Conservation (phyloP, 2,113 vertebrate genomes). For the Mus spicilegus region DNA sequence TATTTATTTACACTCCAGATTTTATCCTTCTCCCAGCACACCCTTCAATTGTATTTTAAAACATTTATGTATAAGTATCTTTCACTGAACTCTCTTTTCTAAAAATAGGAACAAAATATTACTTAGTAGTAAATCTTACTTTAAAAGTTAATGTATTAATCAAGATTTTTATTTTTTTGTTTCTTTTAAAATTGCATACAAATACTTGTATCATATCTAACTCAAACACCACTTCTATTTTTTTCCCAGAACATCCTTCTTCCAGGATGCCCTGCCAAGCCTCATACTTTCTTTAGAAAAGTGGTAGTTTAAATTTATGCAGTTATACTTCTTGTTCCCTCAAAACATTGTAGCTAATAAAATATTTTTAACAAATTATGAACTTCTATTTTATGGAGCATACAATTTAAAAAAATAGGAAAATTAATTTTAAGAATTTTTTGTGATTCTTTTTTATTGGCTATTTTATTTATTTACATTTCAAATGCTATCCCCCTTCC, state of each 20-base stretch:
- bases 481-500: too few species aligned
- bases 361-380: neutral
- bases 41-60: neutral
- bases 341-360: neutral
- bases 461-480: too few species aligned
- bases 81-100: neutral
- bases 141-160: neutral
- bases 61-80: neutral
- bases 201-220: neutral
- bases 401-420: neutral
- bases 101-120: neutral
- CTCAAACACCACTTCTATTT: neutral
- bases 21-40: too few species aligned
- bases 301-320: neutral
- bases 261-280: neutral
- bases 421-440: too few species aligned
- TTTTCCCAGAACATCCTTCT: neutral
- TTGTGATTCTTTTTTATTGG: too few species aligned
- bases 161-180: neutral
- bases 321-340: neutral
- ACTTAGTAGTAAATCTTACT: neutral
- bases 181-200: neutral
- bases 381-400: neutral
- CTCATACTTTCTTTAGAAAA: neutral
- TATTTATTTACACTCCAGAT: too few species aligned